These are phyloP conservation scores for Trematomus bernacchii DNA, from an alignment of 2,797 vertebrate species.

Conservation along the genomic window DNA sequence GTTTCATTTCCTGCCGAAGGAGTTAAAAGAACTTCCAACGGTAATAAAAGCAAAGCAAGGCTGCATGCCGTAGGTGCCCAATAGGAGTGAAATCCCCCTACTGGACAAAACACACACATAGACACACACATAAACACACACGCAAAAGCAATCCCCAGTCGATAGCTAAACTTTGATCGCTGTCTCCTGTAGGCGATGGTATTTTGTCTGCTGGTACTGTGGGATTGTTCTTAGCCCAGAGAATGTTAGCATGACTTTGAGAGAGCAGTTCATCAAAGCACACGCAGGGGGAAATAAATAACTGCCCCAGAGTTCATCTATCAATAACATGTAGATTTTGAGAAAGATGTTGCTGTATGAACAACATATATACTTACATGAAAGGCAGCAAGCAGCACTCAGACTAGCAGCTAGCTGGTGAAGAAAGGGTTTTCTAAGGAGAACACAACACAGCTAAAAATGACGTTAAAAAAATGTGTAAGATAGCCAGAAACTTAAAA, in stretches of 20 bases:
- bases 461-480: too few species aligned
- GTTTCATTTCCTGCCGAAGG: conserved; percentile 88
- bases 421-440: too few species aligned
- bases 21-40: conserved; percentile 75
- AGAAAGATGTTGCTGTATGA: neutral
- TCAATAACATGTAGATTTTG: neutral
- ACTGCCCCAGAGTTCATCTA: conserved; percentile 18
- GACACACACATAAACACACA: conserved; percentile 25
- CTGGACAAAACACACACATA: conserved; percentile 40
- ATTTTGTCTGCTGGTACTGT: conserved; percentile 50
- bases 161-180: conserved; percentile 55
- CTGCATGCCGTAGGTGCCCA: conserved; percentile 62
- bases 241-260: conserved; percentile 58
- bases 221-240: conserved; percentile 37
- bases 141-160: conserved; percentile 47
- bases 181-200: conserved; percentile 44
- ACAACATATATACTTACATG: neutral
- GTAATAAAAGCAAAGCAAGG: conserved; percentile 72
- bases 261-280: conserved; percentile 50
- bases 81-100: conserved; percentile 57
- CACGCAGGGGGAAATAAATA: conserved; percentile 24
- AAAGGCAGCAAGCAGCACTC: neutral
- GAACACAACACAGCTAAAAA: too few species aligned
- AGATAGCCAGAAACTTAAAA: too few species aligned
- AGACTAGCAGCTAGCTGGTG: neutral